Percentiles rank a stretch among this genome's conserved stretches.
These are phyloP conservation scores for Ridgeia piscesae DNA, from an alignment of 1,140 invertebrate genomes.

Conservation along the genomic window DNA sequence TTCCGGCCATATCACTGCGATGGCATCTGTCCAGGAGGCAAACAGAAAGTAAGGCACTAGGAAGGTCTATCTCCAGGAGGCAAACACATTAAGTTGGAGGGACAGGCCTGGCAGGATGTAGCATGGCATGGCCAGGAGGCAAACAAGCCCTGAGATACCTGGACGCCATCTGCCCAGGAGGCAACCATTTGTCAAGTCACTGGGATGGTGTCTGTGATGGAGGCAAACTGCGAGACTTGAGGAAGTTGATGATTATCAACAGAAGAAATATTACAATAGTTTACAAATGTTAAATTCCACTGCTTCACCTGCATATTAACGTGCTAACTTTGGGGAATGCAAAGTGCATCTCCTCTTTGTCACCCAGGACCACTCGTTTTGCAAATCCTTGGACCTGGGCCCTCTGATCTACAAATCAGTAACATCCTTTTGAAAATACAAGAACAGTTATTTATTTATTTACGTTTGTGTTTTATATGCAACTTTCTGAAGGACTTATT, in stretches of 20 bases:
- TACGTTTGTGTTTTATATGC: no score
- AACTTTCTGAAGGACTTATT: no score
- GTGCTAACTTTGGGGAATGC: no score
- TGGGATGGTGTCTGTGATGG: neutral
- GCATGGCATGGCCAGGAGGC: neutral
- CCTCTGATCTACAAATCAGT: no score
- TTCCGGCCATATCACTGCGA: constrained; percentile 46
- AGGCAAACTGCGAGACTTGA: neutral
- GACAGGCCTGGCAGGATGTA: neutral
- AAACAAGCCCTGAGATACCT: neutral
- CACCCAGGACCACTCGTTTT: no score
- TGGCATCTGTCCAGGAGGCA: constrained; percentile 37
- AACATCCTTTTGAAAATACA: no score
- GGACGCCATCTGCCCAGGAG: neutral
- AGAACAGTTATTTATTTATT: no score
- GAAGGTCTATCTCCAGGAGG: neutral
- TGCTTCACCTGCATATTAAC: no score
- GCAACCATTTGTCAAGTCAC: neutral
- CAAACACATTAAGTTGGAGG: neutral
- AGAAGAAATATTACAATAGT: neutral
- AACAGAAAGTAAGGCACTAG: neutral
- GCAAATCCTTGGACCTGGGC: no score
- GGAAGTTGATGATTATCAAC: neutral
- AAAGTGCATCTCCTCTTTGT: no score
- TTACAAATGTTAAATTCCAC: neutral